Evolutionary conservation across 2,797 vertebrate genomes (phyloP), one percentile per base, ranked within the genome.

Genomic region (Squalus acanthias): DNA sequence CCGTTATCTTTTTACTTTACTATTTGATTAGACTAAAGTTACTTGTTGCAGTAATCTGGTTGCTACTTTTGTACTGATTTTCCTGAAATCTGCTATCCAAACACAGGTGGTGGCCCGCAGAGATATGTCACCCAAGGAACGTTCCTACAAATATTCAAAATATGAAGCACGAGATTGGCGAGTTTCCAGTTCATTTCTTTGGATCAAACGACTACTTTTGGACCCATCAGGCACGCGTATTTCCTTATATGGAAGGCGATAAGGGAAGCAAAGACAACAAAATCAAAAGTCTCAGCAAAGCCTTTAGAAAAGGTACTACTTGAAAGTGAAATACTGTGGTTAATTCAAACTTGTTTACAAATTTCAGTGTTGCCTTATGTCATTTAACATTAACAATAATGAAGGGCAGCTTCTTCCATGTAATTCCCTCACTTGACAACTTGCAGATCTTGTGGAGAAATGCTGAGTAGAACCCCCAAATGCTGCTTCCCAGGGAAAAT

Each of bases 121-220:
- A 99, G 98, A 99, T 99, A 97, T 98, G 99, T 96, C 99, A 99
- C 97, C 99, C 99, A 7, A 99, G 99, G 97, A 99, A 98, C 97
- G 98, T 99, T 96, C 99, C 99, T 96, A 98, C 99, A 97, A 99
- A 99, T 98, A 99, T 99, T 98, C 99, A 99, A 98, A 99, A 99
- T 98, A 99, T 99, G 97, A 99, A 99, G 88, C 99, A 99, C 53
- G 98, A 99, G 98, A 98, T 99, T 13, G 99, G 99, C 97, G 99
- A 99, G 98, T 99, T 99, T 97, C 99, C 99, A 0, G 99, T 99
- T 96, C 99, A 99, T 98, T 99, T 99, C 98, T 99, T 99, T 96
- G 99, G 99, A 96, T 99, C 99, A 96, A 99, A 99, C 97, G 99
- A 99, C 98, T 99, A 99, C 97, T 99, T 99, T 97, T 99, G 99